These are phyloP conservation scores for Mythimna vitellina DNA, from an alignment of 2,888 invertebrate species.

Conservation along the genomic window DNA sequence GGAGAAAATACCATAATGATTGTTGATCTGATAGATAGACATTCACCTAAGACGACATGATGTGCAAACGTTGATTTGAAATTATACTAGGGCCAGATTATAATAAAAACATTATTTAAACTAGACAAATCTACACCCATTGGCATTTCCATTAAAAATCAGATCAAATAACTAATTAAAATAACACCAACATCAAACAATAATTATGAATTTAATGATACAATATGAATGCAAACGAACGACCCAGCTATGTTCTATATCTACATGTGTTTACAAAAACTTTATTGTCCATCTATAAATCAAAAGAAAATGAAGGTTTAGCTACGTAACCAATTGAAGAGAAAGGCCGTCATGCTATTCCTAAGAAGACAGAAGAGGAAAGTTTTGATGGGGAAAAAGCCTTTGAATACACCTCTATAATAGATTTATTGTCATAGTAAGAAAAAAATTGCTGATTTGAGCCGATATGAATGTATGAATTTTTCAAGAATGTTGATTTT, in stretches of 20 bases:
- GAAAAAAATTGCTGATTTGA: constrained; percentile 47
- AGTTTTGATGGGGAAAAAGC: constrained; percentile 44
- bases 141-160: too few species aligned
- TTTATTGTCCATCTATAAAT: constrained; percentile 35
- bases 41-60: too few species aligned
- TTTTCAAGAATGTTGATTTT: too few species aligned
- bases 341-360: background rate
- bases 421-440: constrained; percentile 51
- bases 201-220: too few species aligned
- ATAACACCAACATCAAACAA: background rate
- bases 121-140: too few species aligned
- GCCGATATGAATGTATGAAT: background rate
- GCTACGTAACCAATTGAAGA: constrained; percentile 9
- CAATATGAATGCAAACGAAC: background rate
- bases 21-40: too few species aligned
- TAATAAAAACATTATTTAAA: background rate
- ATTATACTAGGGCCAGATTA: background rate
- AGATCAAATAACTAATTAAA: too few species aligned
- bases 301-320: constrained; percentile 30
- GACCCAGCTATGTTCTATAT: background rate
- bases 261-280: background rate
- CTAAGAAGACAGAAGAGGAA: constrained; percentile 5
- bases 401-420: constrained; percentile 47
- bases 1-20: too few species aligned
- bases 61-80: background rate